Evolutionary conservation across 2,888 invertebrate genomes (phyloP), one percentile per base, ranked within the genome.

Genomic region (Eledone cirrhosa): DNA sequence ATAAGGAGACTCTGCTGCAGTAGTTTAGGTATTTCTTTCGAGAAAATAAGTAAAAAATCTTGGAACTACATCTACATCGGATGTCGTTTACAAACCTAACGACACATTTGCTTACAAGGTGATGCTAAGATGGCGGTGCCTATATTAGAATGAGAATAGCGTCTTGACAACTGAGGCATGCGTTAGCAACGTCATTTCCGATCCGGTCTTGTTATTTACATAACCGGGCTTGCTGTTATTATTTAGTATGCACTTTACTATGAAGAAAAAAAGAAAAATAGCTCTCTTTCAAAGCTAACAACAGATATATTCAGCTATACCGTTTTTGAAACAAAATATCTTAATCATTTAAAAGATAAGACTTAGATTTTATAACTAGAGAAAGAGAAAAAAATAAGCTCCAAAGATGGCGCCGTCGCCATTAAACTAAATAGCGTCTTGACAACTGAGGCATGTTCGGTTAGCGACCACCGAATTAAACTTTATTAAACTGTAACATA

Each of bases 131-230:
- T 84, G 84, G 84, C 82, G 80, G 81, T 48, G 69, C 67, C 24
- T 24, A 48, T 27, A 67, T 79, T 72, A 76, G 76, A 27, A 24
- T 47, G 27, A 77, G 77, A 48, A 75, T 78, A 75, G 84, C 84
- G 84, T 84, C 81, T 83, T 79, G 83, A 84, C 84, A 84, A 84
- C 84, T 84, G 81, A 79, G 75, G 77, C 77, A 80, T 77, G 74
- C 67, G 75, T 77, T 69, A 69, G 69, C 33, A n/a, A 69, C 69
- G 69, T 69, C 69, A 69, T 69, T 69, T 69, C 69, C 69, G 69
- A 41, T n/a, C 69, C 69, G 69, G 69, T 69, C 41, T 69, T 31
- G 69, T 69, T 41, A 33, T 41, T 2, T 22, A 69, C 69, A 33
- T 27, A 69, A 69, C 69, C 69, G 69, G 69, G 41, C 31, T 41